phyloP scores from a whole-genome alignment of 2,888 invertebrate species.

The Pandemis heparana region DNA sequence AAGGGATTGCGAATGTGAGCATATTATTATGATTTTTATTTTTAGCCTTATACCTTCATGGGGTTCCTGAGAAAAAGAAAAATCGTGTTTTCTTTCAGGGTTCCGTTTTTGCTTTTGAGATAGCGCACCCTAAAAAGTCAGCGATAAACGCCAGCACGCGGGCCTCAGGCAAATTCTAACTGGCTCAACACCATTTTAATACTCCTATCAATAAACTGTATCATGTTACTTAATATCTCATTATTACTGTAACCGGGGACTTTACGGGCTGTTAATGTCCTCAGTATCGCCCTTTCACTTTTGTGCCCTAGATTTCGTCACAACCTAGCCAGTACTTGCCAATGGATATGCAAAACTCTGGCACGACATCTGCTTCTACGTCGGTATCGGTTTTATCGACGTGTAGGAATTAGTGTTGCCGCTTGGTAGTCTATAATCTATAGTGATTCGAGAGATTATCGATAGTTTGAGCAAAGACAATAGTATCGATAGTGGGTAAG shows the following conservation, averaged over 20 bases:
- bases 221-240: conserved; percentile 43
- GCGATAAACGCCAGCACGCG: neutral
- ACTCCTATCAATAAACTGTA: conserved; percentile 29
- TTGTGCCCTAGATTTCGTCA: conserved; percentile 72
- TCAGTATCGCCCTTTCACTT: conserved; percentile 71
- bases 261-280: conserved; percentile 55
- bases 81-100: too few relatives aligned
- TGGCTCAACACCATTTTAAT: conserved; percentile 15
- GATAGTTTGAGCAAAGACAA: too few relatives aligned
- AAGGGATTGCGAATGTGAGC: too few relatives aligned
- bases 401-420: too few relatives aligned
- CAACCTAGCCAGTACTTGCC: conserved; percentile 55
- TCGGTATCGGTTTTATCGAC: too few relatives aligned
- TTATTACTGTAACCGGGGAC: conserved; percentile 47
- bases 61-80: too few relatives aligned
- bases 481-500: too few relatives aligned
- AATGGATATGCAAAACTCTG: conserved; percentile 38
- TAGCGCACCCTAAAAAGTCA: neutral
- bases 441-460: too few relatives aligned
- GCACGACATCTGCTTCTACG: conserved; percentile 38
- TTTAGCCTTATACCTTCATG: too few relatives aligned
- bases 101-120: too few relatives aligned
- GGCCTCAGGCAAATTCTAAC: neutral
- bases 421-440: too few relatives aligned
- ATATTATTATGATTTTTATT: too few relatives aligned